Evolutionary conservation across 2,797 vertebrate genomes (phyloP).

Genomic region (Nyctibius grandis): DNA sequence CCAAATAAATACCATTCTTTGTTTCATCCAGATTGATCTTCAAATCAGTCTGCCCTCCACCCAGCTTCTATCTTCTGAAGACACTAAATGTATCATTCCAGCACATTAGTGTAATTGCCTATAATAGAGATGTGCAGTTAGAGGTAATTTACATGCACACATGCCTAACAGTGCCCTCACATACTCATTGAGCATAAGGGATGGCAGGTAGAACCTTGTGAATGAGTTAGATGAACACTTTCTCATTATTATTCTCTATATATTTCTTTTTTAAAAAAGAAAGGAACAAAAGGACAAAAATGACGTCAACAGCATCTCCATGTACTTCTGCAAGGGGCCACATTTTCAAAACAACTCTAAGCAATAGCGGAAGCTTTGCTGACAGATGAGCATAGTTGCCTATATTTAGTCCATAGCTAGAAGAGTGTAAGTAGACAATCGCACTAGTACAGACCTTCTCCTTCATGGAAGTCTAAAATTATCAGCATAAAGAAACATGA

Average conservation of each 20-base stretch:
- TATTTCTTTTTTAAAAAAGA: not conserved
- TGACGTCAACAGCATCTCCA: not conserved
- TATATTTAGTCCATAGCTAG: not conserved
- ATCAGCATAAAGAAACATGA: not conserved
- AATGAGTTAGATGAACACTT: conserved; percentile 56
- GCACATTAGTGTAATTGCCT: conserved; percentile 66
- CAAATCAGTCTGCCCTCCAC: conserved; percentile 66
- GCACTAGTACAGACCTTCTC: not conserved
- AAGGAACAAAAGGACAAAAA: conserved; percentile 23
- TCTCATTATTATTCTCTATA: conserved; percentile 33
- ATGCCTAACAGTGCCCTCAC: conserved; percentile 60
- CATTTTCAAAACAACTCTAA: not conserved
- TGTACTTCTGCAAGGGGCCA: not conserved
- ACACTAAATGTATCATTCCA: conserved; percentile 66
- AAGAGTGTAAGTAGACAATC: not conserved
- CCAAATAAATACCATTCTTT: conserved; percentile 64
- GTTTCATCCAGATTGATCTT: conserved; percentile 66
- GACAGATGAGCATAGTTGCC: not conserved
- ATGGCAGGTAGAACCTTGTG: conserved; percentile 64
- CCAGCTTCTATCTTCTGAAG: conserved; percentile 63
- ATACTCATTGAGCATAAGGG: conserved; percentile 58
- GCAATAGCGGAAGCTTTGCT: not conserved
- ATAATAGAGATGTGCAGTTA: conserved; percentile 68
- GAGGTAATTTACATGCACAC: conserved; percentile 67
- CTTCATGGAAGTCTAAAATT: not conserved